Evolutionary conservation across 2,888 invertebrate species (phyloP).

Genomic region (Blastobasis lacticolella): DNA sequence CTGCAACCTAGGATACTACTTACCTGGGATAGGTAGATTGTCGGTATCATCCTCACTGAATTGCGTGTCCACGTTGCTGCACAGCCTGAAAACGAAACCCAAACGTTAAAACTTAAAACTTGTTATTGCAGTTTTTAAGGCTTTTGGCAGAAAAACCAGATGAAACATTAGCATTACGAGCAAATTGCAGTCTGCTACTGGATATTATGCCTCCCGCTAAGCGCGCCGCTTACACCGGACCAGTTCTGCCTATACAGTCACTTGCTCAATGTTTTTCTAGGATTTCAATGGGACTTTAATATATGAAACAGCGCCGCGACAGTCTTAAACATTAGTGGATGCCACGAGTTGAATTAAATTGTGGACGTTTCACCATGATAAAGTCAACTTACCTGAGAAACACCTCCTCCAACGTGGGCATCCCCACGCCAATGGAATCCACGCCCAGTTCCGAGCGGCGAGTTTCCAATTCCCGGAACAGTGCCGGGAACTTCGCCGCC

Average conservation of each 20-base stretch:
- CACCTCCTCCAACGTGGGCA: slow-evolving; percentile 95
- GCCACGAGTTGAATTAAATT: too few relatives aligned
- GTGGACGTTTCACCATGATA: too few relatives aligned
- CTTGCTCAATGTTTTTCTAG: too few relatives aligned
- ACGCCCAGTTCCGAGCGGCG: slow-evolving; percentile 77
- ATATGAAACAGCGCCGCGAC: too few relatives aligned
- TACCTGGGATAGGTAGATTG: slow-evolving; percentile 16
- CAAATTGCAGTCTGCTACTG: too few relatives aligned
- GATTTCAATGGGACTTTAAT: too few relatives aligned
- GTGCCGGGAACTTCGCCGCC: slow-evolving; percentile 69
- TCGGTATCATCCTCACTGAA: slow-evolving; percentile 33
- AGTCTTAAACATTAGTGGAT: too few relatives aligned
- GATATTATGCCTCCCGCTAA: too few relatives aligned
- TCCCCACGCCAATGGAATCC: slow-evolving; percentile 84
- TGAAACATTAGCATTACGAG: neutral
- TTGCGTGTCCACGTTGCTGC: slow-evolving; percentile 42
- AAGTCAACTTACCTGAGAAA: slow-evolving; percentile 79
- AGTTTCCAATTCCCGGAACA: slow-evolving; percentile 78
- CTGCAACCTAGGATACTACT: neutral
- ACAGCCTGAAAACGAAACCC: slow-evolving; percentile 31
- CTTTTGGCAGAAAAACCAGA: neutral
- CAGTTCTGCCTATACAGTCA: too few relatives aligned
- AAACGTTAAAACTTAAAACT: neutral
- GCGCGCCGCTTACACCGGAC: too few relatives aligned
- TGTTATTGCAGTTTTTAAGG: neutral